Evolutionary conservation across 2,888 invertebrate species (phyloP).

Genomic region (Balanococcus diminutus): DNA sequence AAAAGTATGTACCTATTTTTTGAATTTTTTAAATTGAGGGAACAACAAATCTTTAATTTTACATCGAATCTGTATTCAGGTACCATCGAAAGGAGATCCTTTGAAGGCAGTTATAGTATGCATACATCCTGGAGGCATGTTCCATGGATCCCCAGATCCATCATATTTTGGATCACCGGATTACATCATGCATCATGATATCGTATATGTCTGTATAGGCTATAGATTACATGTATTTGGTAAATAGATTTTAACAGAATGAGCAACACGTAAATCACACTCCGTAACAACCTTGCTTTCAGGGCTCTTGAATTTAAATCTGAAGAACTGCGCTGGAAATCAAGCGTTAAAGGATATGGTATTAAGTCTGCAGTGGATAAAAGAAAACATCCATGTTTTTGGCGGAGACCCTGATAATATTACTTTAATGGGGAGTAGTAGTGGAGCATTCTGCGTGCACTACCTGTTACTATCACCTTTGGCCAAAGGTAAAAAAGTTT

Average conservation of each 20-base stretch:
- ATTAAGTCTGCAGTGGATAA: background rate
- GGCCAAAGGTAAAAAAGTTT: background rate
- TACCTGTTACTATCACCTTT: background rate
- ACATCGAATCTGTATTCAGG: background rate
- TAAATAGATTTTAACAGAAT: no score
- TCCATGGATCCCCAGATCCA: no score
- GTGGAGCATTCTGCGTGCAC: background rate
- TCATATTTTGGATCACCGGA: no score
- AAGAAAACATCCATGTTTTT: background rate
- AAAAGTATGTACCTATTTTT: conserved; percentile 61
- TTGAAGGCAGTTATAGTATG: background rate
- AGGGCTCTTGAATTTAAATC: no score
- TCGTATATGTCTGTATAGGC: no score
- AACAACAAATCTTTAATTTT: background rate
- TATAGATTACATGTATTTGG: no score
- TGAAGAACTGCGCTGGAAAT: no score
- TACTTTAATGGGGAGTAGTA: background rate
- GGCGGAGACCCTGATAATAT: background rate
- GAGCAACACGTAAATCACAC: no score
- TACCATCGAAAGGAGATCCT: background rate
- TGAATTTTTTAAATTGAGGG: background rate
- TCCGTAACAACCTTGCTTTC: no score
- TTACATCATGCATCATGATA: no score
- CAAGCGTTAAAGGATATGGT: background rate
- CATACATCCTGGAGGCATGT: no score